Percentiles rank a stretch among this genome's conserved stretches.
Evolutionary conservation across 1,140 invertebrate species (phyloP).

Genomic region (Nixonia krombeini): DNA sequence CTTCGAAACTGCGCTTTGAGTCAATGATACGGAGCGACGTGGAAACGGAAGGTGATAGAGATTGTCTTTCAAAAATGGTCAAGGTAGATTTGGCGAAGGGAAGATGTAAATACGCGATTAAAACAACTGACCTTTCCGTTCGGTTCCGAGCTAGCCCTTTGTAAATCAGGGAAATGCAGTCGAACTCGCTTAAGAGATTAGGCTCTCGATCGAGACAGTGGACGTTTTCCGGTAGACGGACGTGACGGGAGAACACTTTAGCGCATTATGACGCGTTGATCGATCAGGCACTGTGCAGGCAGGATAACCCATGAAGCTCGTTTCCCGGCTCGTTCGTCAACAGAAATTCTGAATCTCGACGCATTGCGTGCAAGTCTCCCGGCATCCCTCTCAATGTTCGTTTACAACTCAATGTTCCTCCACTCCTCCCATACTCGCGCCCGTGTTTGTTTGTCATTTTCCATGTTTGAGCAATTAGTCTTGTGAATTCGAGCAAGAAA

Average conservation of each 20-base stretch:
- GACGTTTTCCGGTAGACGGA: conserved; percentile 16
- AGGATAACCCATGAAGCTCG: conserved; percentile 10
- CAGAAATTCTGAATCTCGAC: conserved; percentile 49
- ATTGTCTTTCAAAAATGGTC: no score
- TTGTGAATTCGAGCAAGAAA: conserved; percentile 40
- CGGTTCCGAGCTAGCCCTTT: no score
- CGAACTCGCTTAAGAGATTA: conserved; percentile 9
- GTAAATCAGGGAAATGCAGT: background rate
- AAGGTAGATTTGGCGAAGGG: no score
- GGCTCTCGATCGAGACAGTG: conserved; percentile 6
- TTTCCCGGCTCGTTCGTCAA: conserved; percentile 48
- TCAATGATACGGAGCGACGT: no score
- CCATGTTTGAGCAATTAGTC: conserved; percentile 32
- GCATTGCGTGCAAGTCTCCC: conserved; percentile 53
- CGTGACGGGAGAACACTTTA: conserved; percentile 22
- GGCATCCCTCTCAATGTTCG: conserved; percentile 21
- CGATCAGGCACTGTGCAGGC: conserved; percentile 54
- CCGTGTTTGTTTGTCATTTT: conserved; percentile 33
- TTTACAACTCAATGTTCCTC: conserved; percentile 23
- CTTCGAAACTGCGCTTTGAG: no score
- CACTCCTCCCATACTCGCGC: conserved; percentile 3
- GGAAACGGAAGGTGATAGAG: no score
- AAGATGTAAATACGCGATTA: no score
- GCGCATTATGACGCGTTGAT: conserved; percentile 52
- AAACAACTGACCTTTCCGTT: no score